Evolutionary conservation across 1,140 invertebrate species (phyloP).

Genomic region (Drosophila nikananu): DNA sequence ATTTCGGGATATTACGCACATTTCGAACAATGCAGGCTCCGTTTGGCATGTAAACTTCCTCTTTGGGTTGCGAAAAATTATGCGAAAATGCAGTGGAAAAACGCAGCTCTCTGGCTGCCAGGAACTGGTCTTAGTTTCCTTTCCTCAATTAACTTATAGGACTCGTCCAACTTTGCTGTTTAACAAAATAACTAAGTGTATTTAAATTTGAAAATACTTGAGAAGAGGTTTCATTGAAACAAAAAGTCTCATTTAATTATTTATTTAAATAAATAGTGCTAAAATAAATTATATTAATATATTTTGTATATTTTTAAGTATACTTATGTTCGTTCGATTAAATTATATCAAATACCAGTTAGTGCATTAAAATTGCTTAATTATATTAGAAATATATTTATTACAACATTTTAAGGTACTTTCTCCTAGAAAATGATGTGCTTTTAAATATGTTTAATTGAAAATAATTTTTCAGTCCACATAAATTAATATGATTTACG

Average conservation of each 20-base stretch:
- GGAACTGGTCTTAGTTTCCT: not conserved
- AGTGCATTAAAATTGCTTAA: too few relatives aligned
- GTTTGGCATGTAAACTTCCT: constrained; percentile 3
- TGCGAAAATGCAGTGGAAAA: not conserved
- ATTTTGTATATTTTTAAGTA: not conserved
- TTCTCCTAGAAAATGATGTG: not conserved
- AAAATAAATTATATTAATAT: too few relatives aligned
- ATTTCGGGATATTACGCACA: constrained; percentile 1
- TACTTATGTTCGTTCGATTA: not conserved
- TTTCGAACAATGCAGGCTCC: not conserved
- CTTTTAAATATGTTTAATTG: too few relatives aligned
- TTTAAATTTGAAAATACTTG: not conserved
- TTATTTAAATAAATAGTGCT: too few relatives aligned
- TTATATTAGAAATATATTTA: too few relatives aligned
- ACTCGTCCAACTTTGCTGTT: not conserved
- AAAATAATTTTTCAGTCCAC: too few relatives aligned
- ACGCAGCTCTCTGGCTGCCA: not conserved
- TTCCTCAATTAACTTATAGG: not conserved
- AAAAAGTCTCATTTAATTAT: too few relatives aligned
- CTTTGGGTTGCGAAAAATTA: not conserved
- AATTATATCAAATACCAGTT: too few relatives aligned
- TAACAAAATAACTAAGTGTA: too few relatives aligned
- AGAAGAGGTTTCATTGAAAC: too few relatives aligned
- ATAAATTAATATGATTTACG: too few relatives aligned
- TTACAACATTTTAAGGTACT: not conserved